These are phyloP conservation scores for Zootoca vivipara DNA, from an alignment of 2,113 vertebrate species.

Conservation along the genomic window DNA sequence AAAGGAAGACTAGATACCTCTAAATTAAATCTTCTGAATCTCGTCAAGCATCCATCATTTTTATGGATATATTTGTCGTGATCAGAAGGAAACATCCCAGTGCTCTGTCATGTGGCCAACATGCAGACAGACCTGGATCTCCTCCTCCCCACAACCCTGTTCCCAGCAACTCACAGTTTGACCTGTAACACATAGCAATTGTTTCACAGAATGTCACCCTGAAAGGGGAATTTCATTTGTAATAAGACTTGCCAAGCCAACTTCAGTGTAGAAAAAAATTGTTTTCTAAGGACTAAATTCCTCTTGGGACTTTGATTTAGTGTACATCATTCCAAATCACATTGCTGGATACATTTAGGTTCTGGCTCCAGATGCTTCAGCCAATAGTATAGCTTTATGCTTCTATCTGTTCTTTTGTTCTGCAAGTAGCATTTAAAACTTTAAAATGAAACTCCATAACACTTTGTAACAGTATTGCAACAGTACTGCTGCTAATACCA, in stretches of 20 bases:
- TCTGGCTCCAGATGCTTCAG: constrained; percentile 15
- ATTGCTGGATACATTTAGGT: constrained; percentile 56
- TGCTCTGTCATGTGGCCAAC: constrained; percentile 52
- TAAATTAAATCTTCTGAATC: too few relatives aligned
- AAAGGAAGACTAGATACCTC: too few relatives aligned
- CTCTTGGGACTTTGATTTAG: constrained; percentile 58
- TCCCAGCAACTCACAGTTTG: constrained; percentile 66
- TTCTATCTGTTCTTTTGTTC: constrained; percentile 28
- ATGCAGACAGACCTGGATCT: constrained; percentile 46
- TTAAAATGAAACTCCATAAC: constrained; percentile 24
- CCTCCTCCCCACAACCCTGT: neutral
- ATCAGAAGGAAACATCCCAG: constrained; percentile 55
- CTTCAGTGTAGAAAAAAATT: constrained; percentile 74
- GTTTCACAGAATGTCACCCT: constrained; percentile 53
- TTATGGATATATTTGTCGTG: constrained; percentile 46
- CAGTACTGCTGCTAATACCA: neutral
- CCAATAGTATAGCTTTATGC: constrained; percentile 37
- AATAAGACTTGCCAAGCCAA: constrained; percentile 67
- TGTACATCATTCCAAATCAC: constrained; percentile 64
- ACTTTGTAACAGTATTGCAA: neutral
- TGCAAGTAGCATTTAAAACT: constrained; percentile 42
- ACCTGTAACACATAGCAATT: constrained; percentile 61
- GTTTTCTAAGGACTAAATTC: constrained; percentile 65
- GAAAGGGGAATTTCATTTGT: constrained; percentile 73
- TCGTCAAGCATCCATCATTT: constrained; percentile 23